Percentiles rank a stretch among this genome's conserved stretches.
Evolutionary conservation across 2,113 vertebrate genomes (phyloP).

Genomic region (Strix uralensis): DNA sequence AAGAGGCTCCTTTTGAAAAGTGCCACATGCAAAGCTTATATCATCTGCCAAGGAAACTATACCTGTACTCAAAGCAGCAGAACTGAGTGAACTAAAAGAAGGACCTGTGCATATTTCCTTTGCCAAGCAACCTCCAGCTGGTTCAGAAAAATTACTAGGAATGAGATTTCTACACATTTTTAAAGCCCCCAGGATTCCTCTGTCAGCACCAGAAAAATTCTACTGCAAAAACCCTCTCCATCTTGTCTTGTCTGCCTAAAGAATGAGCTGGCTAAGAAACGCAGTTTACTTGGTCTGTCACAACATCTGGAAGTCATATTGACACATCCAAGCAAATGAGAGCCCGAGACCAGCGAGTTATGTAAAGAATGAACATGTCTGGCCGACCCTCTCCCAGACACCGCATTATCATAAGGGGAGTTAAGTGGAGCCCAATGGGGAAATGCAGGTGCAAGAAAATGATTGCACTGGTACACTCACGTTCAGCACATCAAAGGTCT

Average conservation of each 20-base stretch:
- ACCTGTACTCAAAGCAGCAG: neutral
- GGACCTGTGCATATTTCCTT: neutral
- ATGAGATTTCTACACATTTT: neutral
- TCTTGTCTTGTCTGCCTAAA: constrained; percentile 38
- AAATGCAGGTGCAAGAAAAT: neutral
- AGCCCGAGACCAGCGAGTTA: neutral
- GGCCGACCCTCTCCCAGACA: neutral
- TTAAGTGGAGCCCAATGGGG: neutral
- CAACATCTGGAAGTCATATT: constrained; percentile 61
- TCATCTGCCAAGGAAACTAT: neutral
- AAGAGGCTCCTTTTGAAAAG: neutral
- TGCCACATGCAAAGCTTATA: neutral
- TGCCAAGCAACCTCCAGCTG: neutral
- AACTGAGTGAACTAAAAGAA: neutral
- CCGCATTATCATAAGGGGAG: neutral
- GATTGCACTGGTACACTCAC: neutral
- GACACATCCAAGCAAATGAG: constrained; percentile 12
- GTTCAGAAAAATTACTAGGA: neutral
- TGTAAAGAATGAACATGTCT: neutral
- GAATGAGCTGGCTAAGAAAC: constrained; percentile 16
- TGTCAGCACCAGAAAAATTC: constrained; percentile 5
- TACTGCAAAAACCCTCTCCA: constrained; percentile 26
- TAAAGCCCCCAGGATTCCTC: neutral
- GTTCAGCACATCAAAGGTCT: neutral
- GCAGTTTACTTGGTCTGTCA: neutral